These are phyloP conservation scores for Drosophila arizonae DNA, from an alignment of 1,140 invertebrate genomes.

Conservation along the genomic window DNA sequence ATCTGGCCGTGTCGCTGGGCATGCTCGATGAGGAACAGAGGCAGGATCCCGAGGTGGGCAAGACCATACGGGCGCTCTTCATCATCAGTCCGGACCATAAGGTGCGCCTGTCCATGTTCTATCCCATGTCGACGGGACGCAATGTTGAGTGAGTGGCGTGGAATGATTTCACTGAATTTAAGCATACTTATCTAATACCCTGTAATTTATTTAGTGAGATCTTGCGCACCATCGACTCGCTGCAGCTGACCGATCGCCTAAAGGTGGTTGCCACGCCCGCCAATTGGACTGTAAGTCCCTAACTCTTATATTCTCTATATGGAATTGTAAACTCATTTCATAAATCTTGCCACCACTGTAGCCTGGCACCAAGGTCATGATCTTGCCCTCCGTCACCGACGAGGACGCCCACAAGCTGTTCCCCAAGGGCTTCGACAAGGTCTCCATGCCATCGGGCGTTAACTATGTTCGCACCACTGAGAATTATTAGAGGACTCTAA, in stretches of 20 bases:
- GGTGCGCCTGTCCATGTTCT: slow-evolving; percentile 91
- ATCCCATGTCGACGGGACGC: slow-evolving; percentile 95
- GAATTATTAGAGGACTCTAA: slow-evolving; percentile 83
- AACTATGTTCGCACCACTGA: slow-evolving; percentile 91
- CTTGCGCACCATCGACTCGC: slow-evolving; percentile 92
- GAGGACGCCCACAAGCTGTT: slow-evolving; percentile 89
- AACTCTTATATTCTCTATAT: slow-evolving; percentile 17
- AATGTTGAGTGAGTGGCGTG: slow-evolving; percentile 92
- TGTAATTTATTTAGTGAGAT: slow-evolving; percentile 88
- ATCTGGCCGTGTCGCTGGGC: slow-evolving; percentile 90
- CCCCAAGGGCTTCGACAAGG: slow-evolving; percentile 87
- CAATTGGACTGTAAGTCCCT: slow-evolving; percentile 90
- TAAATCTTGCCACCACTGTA: slow-evolving; percentile 76
- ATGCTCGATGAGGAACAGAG: slow-evolving; percentile 94
- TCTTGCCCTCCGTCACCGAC: slow-evolving; percentile 88
- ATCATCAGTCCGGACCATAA: slow-evolving; percentile 94
- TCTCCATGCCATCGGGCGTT: slow-evolving; percentile 90
- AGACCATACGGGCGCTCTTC: slow-evolving; percentile 93
- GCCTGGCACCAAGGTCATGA: slow-evolving; percentile 92
- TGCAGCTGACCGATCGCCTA: slow-evolving; percentile 90
- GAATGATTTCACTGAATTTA: not conserved
- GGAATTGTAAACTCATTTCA: not conserved
- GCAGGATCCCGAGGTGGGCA: slow-evolving; percentile 87
- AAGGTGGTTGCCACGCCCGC: slow-evolving; percentile 92
- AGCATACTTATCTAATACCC: not conserved